These are phyloP conservation scores for Penaeus vannamei DNA, from an alignment of 1,140 invertebrate genomes.

Conservation along the genomic window DNA sequence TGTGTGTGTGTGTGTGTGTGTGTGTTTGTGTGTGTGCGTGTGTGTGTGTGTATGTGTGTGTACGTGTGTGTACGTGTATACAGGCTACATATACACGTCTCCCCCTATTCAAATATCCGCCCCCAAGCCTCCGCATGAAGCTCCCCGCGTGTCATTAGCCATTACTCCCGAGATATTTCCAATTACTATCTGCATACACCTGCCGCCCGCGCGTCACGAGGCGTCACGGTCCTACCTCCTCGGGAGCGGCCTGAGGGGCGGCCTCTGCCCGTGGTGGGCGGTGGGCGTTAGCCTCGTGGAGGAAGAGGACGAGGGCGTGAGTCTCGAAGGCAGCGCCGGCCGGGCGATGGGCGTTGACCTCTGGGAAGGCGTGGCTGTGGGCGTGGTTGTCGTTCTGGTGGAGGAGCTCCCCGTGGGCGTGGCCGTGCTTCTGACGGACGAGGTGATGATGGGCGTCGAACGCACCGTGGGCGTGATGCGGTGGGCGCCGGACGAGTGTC, in stretches of 20 bases:
- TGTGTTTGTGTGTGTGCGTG: too few species aligned
- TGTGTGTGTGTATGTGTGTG: too few species aligned
- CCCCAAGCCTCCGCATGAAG: too few species aligned
- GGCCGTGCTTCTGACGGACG: too few species aligned
- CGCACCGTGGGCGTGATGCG: conserved; percentile 35
- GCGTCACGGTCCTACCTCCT: conserved; percentile 28
- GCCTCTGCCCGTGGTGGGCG: conserved; percentile 39
- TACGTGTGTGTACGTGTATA: not conserved
- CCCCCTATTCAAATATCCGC: too few species aligned
- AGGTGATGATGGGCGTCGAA: conserved; percentile 39
- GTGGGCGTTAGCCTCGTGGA: conserved; percentile 54
- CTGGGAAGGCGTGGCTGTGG: too few species aligned
- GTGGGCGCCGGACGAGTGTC: conserved; percentile 17
- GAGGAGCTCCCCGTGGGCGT: too few species aligned
- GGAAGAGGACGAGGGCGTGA: conserved; percentile 36
- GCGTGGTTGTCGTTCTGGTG: too few species aligned
- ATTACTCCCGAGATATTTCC: too few species aligned
- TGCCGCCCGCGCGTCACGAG: not conserved
- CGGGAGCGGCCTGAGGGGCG: conserved; percentile 53
- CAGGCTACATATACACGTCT: too few species aligned
- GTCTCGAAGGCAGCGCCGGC: conserved; percentile 48
- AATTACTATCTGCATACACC: not conserved
- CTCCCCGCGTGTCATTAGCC: not conserved
- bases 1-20: too few species aligned
- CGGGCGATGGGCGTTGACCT: not conserved